phyloP scores from a whole-genome alignment of 2,113 vertebrate genomes.

The Agapornis roseicollis region DNA sequence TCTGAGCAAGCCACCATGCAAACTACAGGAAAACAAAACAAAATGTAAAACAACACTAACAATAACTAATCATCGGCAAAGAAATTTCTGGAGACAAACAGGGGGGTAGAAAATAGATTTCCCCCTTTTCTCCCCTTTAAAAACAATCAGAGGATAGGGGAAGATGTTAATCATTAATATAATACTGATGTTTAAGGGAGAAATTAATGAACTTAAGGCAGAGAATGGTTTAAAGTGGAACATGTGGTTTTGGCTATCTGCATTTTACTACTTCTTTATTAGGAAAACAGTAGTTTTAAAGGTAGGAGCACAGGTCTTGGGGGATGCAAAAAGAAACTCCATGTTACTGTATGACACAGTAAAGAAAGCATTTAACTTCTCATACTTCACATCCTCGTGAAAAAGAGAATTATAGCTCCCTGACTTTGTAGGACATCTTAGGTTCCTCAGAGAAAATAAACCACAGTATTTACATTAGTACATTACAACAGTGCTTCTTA shows the following conservation, averaged over 20 bases:
- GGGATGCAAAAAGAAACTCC: not conserved
- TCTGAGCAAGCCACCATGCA: not conserved
- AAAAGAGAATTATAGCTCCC: not conserved
- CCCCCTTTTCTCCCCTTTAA: not conserved
- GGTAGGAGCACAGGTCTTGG: not conserved
- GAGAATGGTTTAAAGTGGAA: not conserved
- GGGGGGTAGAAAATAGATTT: not conserved
- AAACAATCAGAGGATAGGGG: not conserved
- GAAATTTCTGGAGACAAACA: not conserved
- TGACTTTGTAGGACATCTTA: not conserved
- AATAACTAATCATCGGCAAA: not conserved
- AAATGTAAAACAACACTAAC: not conserved
- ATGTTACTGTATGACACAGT: not conserved
- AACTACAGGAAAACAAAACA: not conserved
- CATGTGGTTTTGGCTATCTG: not conserved
- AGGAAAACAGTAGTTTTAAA: not conserved
- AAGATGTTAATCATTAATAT: not conserved
- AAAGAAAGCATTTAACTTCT: not conserved
- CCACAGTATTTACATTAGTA: not conserved
- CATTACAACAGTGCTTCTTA: not conserved
- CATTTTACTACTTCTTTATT: not conserved
- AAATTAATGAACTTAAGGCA: not conserved
- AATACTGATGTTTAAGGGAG: not conserved
- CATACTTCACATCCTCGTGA: accelerated
- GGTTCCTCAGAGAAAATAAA: not conserved